Evolutionary conservation across 2,797 vertebrate species (phyloP).

Genomic region (Dromococcyx pavoninus): DNA sequence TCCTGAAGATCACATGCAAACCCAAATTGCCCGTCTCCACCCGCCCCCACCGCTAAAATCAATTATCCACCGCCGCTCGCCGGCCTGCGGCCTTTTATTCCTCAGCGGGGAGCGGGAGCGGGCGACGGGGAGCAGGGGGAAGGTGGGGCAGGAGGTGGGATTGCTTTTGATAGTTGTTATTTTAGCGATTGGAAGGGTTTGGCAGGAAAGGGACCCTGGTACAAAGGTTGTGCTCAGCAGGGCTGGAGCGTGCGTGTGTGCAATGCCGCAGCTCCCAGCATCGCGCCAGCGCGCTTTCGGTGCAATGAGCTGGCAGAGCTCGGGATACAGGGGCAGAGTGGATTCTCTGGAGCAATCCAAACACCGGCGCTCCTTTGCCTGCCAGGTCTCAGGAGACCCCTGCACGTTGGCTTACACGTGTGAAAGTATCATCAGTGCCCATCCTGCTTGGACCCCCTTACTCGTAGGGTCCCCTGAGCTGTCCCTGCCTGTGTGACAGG

Average conservation of each 20-base stretch:
- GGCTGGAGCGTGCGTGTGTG: not conserved
- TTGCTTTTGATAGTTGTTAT: conserved; percentile 52
- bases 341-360: not conserved
- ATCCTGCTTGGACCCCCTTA: not conserved
- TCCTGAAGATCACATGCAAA: conserved; percentile 49
- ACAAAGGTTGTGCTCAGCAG: conserved; percentile 42
- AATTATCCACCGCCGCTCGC: conserved; percentile 14
- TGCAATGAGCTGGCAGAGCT: not conserved
- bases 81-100: conserved; percentile 36
- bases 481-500: not conserved
- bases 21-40: conserved; percentile 59
- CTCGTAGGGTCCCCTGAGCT: not conserved
- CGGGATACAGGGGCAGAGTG: not conserved
- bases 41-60: conserved; percentile 49
- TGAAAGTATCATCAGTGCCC: not conserved
- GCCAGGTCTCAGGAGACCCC: not conserved
- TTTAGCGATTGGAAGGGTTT: not conserved
- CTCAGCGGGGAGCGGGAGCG: not conserved
- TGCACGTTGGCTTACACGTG: fast-evolving
- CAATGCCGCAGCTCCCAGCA: not conserved
- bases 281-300: fast-evolving
- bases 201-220: conserved; percentile 13
- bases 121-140: not conserved
- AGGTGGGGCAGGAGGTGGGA: conserved; percentile 18
- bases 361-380: fast-evolving